Base-by-base conservation (phyloP, 2,888 invertebrate species). In the Piscicola geometra region DNA sequence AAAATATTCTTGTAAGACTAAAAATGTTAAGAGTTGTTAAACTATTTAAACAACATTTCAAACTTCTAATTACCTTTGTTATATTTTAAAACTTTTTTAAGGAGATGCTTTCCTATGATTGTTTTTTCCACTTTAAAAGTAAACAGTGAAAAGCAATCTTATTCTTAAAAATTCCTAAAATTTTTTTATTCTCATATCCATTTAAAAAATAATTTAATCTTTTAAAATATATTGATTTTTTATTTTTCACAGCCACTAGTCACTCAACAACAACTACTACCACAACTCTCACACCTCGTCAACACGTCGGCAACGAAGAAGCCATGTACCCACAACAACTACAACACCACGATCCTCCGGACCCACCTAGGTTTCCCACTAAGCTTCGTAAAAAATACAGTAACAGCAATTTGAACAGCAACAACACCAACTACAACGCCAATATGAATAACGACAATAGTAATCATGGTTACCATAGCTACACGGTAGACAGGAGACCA, bases 331-430 rank as follows among this genome's bases (percentile, higher is more conserved):
- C 41, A 9, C 41, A 41, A 5, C 41, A 41, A 41, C 60, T 25
- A 18, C 60, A 18, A 18, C 21, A 18, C n/a, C 60, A 56, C n/a
- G n/a, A 56, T 5, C n/a, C 60, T 56, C 60, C 60, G 3, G 60
- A 56, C 21, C 60, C 60, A 5, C 60, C 60, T 5, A 56, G 60
- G n/a, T 56, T 56, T 25, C 60, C 60, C n/a, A 56, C 60, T n/a
- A 56, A 56, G 3, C 60, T 56, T 18, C 60, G 60, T 21, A 56
- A 56, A 25, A 56, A 56, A 56, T 15, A 5, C 60, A 56, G 60
- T 25, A 18, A 56, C 60, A 56, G n/a, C n/a, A 25, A 41, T 41
- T 41, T 41, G 41, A 41, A 41, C 5, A 41, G 15, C 15, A 15
- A 41, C 15, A 41, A 41, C 15, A 41, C n/a, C n/a, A n/a, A 21